A percentile compares a stretch with the other conserved stretches of the same genome.
phyloP scores from a whole-genome alignment of 2,113 vertebrate genomes.

The Notarius lentiginosus region DNA sequence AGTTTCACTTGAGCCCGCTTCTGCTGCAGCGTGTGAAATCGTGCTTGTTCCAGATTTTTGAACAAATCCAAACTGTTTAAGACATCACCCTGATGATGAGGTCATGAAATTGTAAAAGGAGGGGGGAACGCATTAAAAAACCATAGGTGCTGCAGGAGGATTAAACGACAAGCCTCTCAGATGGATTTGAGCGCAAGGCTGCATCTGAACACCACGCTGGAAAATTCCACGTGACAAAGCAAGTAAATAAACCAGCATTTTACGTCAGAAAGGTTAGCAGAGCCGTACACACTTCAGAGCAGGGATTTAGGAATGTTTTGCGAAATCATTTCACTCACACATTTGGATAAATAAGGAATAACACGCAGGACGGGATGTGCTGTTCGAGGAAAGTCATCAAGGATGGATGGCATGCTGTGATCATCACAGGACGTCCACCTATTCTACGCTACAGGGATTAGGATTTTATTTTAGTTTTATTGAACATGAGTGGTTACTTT shows the following conservation, averaged over 20 bases:
- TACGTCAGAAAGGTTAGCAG: slow-evolving; percentile 71
- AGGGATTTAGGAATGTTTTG: slow-evolving; percentile 62
- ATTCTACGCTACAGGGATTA: neutral
- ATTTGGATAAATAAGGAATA: neutral
- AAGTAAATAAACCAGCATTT: slow-evolving; percentile 75
- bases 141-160: slow-evolving; percentile 71
- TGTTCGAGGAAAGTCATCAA: neutral
- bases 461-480: neutral
- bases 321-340: neutral
- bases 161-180: slow-evolving; percentile 77
- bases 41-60: slow-evolving; percentile 63
- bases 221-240: slow-evolving; percentile 79
- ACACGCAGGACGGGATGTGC: neutral
- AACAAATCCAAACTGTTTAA: neutral
- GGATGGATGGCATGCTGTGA: neutral
- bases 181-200: slow-evolving; percentile 77
- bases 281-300: slow-evolving; percentile 72
- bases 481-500: neutral
- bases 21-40: slow-evolving; percentile 62
- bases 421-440: neutral
- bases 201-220: slow-evolving; percentile 65
- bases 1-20: neutral
- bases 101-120: neutral
- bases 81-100: neutral
- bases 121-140: neutral